Evolutionary conservation across 2,888 invertebrate species (phyloP), one percentile per base, ranked within the genome.

Genomic region (Pristionchus entomophagus): DNA sequence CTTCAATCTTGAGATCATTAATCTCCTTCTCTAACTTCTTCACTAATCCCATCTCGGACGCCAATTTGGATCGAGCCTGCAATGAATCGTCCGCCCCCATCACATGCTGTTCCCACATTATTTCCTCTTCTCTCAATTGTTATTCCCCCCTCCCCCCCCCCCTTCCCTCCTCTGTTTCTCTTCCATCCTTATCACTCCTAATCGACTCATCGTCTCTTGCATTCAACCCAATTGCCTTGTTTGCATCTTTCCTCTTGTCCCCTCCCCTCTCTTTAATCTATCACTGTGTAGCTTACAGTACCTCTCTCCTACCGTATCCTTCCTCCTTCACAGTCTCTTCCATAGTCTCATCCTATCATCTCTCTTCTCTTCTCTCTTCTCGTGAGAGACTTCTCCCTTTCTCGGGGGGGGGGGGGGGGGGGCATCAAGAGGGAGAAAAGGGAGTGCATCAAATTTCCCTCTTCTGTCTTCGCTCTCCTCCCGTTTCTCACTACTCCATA

Each of bases 291-390:
- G n/a, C n/a, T n/a, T n/a, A n/a, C n/a, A n/a, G n/a, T n/a, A n/a
- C 62, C 0, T 32, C 62, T 65, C 26, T 29, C 49, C 45, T 35
- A 35, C 45, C 17, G 38, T 51, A 53, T 84, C 49, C 73, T 22
- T 14, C 41, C 41, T 53, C 59, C 86, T 29, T 84, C 69, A 41
- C 26, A 14, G 45, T 45, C 65, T 78, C 84, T 14, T 49, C 77
- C 62, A n/a, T 69, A 82, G 65, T 84, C 85, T 82, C 62, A 56
- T 86, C 78, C 86, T 80, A n/a, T 51, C 77, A 80, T 82, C 84
- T 84, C 73, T n/a, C n/a, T n/a, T n/a, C n/a, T n/a, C n/a, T n/a
- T n/a, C 69, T 84, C 86, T 69, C 35, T 86, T 62, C 45, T 59
- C 45, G 45, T 78, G 78, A 78, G 78, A 78, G 78, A 78, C 51